phyloP scores from a whole-genome alignment of 2,888 invertebrate genomes.

The Lycaena phlaeas region DNA sequence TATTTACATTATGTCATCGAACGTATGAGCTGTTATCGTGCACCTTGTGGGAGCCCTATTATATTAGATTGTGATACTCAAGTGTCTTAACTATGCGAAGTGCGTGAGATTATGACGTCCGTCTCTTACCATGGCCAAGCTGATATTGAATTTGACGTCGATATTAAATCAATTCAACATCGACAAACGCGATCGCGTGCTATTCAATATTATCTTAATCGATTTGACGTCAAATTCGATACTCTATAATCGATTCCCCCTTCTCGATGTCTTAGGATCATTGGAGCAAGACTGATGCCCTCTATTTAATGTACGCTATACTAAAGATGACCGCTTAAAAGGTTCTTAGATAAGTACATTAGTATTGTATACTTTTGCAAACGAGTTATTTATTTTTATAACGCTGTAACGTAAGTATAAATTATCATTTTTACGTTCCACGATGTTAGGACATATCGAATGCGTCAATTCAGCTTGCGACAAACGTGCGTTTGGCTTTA shows the following conservation, averaged over 20 bases:
- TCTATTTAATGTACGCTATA: constrained; percentile 23
- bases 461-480: constrained; percentile 43
- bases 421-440: constrained; percentile 13
- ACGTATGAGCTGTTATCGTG: too few relatives aligned
- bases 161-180: too few relatives aligned
- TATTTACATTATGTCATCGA: too few relatives aligned
- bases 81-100: too few relatives aligned
- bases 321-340: constrained; percentile 15
- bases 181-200: too few relatives aligned
- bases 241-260: too few relatives aligned
- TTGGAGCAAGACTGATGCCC: constrained; percentile 27
- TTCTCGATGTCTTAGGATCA: neutral
- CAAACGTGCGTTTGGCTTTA: constrained; percentile 20
- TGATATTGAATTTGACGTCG: too few relatives aligned
- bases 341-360: constrained; percentile 18
- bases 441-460: constrained; percentile 49
- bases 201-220: too few relatives aligned
- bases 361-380: constrained; percentile 33
- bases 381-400: constrained; percentile 56
- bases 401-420: constrained; percentile 24
- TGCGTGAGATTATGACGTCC: too few relatives aligned
- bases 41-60: too few relatives aligned
- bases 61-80: too few relatives aligned
- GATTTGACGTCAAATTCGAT: neutral
- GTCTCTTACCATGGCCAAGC: too few relatives aligned